A percentile compares a stretch with the other conserved stretches of the same genome.
Conservation (phyloP, 2,113 vertebrate genomes). For the Galemys pyrenaicus region DNA sequence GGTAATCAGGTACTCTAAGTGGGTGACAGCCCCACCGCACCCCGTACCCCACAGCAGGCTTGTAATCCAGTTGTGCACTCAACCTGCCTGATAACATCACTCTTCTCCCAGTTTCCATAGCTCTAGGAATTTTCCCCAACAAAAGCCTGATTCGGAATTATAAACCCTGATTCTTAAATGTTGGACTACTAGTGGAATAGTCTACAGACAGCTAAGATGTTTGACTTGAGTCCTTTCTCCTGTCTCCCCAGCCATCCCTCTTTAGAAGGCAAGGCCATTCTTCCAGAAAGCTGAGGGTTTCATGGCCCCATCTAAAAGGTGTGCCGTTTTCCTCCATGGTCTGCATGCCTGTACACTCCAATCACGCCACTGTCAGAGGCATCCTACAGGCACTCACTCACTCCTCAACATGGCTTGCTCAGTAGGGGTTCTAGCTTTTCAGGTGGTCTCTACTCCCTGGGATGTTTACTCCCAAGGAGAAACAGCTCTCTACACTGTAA, state of each 20-base stretch:
- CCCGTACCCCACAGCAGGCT: background rate
- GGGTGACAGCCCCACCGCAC: background rate
- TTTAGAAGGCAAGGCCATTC: background rate
- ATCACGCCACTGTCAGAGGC: background rate
- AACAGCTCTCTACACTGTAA: background rate
- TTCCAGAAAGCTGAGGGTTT: background rate
- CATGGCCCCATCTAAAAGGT: background rate
- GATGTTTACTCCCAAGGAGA: background rate
- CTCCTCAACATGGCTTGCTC: background rate
- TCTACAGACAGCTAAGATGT: background rate
- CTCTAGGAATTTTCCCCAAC: background rate
- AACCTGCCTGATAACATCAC: background rate
- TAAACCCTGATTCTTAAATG: background rate
- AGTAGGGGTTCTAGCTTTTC: background rate
- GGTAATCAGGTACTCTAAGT: constrained; percentile 66
- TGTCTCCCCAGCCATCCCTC: background rate
- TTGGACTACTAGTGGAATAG: background rate
- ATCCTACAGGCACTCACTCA: background rate
- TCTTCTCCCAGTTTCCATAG: constrained; percentile 24
- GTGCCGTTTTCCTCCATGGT: background rate
- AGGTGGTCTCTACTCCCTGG: background rate
- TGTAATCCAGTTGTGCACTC: background rate
- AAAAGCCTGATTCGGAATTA: constrained; percentile 1
- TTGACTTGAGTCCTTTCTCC: background rate
- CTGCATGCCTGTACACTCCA: background rate